phyloP scores from a whole-genome alignment of 2,113 vertebrate species.

The Oceanodroma tethys region DNA sequence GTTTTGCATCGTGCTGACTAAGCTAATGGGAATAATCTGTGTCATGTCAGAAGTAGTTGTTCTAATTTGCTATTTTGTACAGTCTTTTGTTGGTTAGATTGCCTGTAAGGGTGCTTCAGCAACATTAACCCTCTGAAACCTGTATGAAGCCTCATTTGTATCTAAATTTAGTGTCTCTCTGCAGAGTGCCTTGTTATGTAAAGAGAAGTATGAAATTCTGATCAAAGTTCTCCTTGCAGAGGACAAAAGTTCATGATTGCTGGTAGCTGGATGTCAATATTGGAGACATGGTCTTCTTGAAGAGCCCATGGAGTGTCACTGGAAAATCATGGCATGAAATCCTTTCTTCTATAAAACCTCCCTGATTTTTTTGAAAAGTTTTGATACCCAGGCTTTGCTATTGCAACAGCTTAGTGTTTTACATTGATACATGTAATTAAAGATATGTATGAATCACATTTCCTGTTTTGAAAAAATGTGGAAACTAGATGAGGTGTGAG shows the following conservation, averaged over 20 bases:
- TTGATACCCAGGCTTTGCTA: neutral
- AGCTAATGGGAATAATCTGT: neutral
- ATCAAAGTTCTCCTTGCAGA: neutral
- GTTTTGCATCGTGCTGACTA: neutral
- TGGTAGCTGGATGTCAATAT: neutral
- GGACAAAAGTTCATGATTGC: neutral
- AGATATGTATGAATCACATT: slow-evolving; percentile 21
- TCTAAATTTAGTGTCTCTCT: neutral
- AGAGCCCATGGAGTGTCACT: neutral
- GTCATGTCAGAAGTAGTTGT: neutral
- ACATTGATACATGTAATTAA: neutral
- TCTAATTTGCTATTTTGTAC: neutral
- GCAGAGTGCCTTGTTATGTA: neutral
- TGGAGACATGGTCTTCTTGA: neutral
- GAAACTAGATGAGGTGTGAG: slow-evolving; percentile 23
- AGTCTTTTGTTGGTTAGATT: neutral
- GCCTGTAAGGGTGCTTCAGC: neutral
- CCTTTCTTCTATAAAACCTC: neutral
- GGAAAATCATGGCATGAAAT: neutral
- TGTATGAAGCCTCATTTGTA: neutral
- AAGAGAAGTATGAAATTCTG: neutral
- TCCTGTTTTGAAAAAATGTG: slow-evolving; percentile 35
- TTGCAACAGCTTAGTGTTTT: neutral
- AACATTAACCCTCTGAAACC: neutral
- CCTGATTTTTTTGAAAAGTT: neutral